Evolutionary conservation across 2,797 vertebrate species (phyloP).

Genomic region (Eremophila alpestris): DNA sequence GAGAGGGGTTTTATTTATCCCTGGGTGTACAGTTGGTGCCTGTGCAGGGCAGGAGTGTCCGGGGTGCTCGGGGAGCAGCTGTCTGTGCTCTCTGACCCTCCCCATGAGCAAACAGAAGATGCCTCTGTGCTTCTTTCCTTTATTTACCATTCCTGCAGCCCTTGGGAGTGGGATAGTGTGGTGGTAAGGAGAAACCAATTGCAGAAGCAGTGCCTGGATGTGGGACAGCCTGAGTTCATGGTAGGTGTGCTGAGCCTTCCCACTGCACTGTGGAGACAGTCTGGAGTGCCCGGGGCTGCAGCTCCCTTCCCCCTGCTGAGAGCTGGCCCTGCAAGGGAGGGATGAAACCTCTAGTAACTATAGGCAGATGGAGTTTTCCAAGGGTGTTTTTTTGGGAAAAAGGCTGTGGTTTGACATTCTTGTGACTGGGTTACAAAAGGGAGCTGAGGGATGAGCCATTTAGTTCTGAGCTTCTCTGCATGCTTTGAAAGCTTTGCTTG

Average conservation of each 20-base stretch:
- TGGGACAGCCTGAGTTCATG: not conserved
- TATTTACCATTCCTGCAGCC: not conserved
- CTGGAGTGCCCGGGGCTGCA: fast-evolving
- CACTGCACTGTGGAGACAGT: not conserved
- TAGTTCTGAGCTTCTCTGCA: not conserved
- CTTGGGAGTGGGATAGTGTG: not conserved
- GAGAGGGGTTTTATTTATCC: not conserved
- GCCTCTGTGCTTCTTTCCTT: not conserved
- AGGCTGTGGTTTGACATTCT: not conserved
- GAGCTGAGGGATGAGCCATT: not conserved
- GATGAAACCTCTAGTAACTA: not conserved
- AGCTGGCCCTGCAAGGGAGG: not conserved
- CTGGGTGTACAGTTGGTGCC: not conserved
- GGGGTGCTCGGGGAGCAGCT: not conserved
- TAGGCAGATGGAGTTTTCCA: constrained; percentile 4
- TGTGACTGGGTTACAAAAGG: not conserved
- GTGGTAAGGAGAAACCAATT: not conserved
- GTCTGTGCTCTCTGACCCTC: not conserved
- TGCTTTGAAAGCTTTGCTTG: not conserved
- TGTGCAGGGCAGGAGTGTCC: not conserved
- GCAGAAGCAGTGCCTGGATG: not conserved
- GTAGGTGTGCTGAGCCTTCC: not conserved
- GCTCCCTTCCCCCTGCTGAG: not conserved
- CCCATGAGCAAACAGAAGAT: not conserved
- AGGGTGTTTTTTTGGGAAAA: not conserved